These are phyloP conservation scores for Anticlea derivata DNA, from an alignment of 2,888 invertebrate genomes.

Conservation along the genomic window DNA sequence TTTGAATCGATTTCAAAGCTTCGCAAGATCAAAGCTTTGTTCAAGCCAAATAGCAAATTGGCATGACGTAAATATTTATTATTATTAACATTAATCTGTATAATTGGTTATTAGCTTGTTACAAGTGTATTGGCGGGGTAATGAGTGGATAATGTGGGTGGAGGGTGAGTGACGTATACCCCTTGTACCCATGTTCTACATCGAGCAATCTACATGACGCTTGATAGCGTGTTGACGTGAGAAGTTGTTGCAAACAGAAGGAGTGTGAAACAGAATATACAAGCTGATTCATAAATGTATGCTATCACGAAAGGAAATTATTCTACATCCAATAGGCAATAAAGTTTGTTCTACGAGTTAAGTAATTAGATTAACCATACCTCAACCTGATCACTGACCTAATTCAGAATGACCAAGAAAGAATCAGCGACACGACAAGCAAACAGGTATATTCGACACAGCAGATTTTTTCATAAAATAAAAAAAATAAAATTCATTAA, in stretches of 20 bases:
- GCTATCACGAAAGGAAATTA: too few species aligned
- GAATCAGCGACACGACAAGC: too few species aligned
- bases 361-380: too few species aligned
- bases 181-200: slow-evolving; percentile 40
- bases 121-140: slow-evolving; percentile 68
- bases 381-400: too few species aligned
- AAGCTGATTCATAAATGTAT: too few species aligned
- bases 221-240: slow-evolving; percentile 23
- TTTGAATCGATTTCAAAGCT: slow-evolving; percentile 64
- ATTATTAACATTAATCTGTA: slow-evolving; percentile 70
- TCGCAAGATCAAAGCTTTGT: slow-evolving; percentile 69
- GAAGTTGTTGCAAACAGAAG: slow-evolving; percentile 3
- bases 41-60: slow-evolving; percentile 69
- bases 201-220: slow-evolving; percentile 43
- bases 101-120: slow-evolving; percentile 78
- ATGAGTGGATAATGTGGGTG: slow-evolving; percentile 66
- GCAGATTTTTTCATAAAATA: too few species aligned
- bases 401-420: too few species aligned
- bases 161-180: slow-evolving; percentile 42
- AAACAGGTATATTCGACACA: too few species aligned
- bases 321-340: too few species aligned
- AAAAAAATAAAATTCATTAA: too few species aligned
- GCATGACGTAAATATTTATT: slow-evolving; percentile 71
- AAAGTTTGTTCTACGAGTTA: too few species aligned
- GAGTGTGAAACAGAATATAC: neutral